Percentiles rank a stretch among this genome's conserved stretches.
phyloP scores from a whole-genome alignment of 2,888 invertebrate genomes.

The Parnassius mnemosyne region DNA sequence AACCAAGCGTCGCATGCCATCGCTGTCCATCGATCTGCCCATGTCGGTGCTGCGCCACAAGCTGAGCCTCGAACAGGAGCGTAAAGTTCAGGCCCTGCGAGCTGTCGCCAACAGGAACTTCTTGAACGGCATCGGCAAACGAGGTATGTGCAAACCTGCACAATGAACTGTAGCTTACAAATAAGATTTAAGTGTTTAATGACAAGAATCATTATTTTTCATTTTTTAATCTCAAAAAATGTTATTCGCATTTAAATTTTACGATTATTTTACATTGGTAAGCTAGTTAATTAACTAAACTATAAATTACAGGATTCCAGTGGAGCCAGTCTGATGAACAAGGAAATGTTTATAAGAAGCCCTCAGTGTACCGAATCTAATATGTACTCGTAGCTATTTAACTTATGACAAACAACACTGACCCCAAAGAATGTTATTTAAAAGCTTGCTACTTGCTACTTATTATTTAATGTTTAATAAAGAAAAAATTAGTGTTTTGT shows the following conservation, averaged over 20 bases:
- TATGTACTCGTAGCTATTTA: not conserved
- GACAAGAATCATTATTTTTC: too few species aligned
- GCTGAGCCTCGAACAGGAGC: conserved; percentile 87
- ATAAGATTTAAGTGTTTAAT: too few species aligned
- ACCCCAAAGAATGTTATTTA: conserved; percentile 4
- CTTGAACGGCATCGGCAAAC: conserved; percentile 88
- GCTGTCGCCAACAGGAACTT: conserved; percentile 83
- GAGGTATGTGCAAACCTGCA: conserved; percentile 58
- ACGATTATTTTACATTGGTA: too few species aligned
- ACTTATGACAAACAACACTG: not conserved
- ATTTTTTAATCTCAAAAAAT: too few species aligned
- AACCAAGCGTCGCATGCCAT: conserved; percentile 82
- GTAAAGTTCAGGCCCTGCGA: conserved; percentile 83
- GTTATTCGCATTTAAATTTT: too few species aligned
- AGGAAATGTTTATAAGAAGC: conserved; percentile 31
- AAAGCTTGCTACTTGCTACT: conserved; percentile 3
- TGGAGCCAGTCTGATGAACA: conserved; percentile 47
- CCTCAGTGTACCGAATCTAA: too few species aligned
- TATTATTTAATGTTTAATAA: not conserved
- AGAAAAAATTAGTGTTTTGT: not conserved
- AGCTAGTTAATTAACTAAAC: conserved; percentile 3
- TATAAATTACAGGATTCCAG: conserved; percentile 51
- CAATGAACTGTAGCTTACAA: too few species aligned
- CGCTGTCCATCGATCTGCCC: conserved; percentile 92
- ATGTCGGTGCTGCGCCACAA: conserved; percentile 91